Evolutionary conservation across 2,797 vertebrate genomes (phyloP).

Genomic region (Allobates femoralis): DNA sequence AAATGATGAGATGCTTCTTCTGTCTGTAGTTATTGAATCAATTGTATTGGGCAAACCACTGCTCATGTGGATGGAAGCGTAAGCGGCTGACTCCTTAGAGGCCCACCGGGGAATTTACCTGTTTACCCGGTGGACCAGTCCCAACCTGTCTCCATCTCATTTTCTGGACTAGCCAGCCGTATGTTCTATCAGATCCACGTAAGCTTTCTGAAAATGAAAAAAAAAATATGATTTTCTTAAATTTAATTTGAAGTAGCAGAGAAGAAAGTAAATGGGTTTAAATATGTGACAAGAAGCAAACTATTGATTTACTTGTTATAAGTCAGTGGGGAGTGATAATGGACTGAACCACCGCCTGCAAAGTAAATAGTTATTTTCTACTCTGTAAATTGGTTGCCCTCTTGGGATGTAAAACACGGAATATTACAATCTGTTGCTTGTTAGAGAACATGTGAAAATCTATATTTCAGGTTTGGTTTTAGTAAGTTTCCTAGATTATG

Average conservation of each 20-base stretch:
- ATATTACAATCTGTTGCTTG: conserved; percentile 17
- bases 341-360: conserved; percentile 73
- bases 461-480: conserved; percentile 13
- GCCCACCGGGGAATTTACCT: no score
- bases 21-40: no score
- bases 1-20: no score
- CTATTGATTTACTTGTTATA: conserved; percentile 15
- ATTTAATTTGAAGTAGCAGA: background rate
- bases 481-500: background rate
- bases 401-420: conserved; percentile 53
- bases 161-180: background rate
- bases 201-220: no score
- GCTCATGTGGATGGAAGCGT: no score
- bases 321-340: conserved; percentile 71
- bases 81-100: no score
- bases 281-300: conserved; percentile 29
- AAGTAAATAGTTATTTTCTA: conserved; percentile 74
- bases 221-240: background rate
- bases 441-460: conserved; percentile 29
- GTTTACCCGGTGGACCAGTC: no score
- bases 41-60: no score
- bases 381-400: conserved; percentile 75
- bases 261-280: background rate
- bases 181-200: background rate
- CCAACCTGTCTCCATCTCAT: no score